Evolutionary conservation across 2,888 invertebrate species (phyloP).

Genomic region (Calameuta idolon): DNA sequence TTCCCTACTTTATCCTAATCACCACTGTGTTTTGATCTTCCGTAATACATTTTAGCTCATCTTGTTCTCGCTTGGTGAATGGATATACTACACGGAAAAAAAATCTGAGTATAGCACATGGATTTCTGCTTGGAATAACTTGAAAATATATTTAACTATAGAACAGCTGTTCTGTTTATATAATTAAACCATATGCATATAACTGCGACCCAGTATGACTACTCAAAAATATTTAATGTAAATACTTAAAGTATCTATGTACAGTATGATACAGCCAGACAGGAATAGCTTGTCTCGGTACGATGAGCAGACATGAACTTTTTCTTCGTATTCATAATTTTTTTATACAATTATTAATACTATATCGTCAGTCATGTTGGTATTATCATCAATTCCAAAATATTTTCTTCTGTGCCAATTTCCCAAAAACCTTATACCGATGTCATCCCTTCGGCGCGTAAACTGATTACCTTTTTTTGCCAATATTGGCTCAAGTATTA

Average conservation of each 20-base stretch:
- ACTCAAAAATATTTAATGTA: neutral
- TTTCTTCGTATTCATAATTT: neutral
- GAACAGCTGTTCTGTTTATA: neutral
- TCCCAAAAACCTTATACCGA: no score
- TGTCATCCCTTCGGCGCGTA: neutral
- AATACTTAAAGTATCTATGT: neutral
- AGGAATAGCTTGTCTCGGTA: no score
- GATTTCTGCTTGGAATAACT: neutral
- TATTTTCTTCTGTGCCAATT: no score
- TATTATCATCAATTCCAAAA: no score
- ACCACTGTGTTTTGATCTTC: neutral
- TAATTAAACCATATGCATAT: neutral
- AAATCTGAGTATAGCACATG: neutral
- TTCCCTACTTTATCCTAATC: neutral
- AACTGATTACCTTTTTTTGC: neutral
- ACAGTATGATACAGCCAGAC: neutral
- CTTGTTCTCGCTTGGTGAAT: neutral
- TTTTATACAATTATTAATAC: neutral
- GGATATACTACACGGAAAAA: neutral
- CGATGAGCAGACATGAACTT: no score
- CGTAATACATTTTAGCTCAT: neutral
- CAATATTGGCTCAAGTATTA: neutral
- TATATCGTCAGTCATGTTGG: no score
- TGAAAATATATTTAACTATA: neutral
- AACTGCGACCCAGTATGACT: neutral